Conservation (phyloP, 2,797 vertebrate species). For the Zenarchopterus dispar region DNA sequence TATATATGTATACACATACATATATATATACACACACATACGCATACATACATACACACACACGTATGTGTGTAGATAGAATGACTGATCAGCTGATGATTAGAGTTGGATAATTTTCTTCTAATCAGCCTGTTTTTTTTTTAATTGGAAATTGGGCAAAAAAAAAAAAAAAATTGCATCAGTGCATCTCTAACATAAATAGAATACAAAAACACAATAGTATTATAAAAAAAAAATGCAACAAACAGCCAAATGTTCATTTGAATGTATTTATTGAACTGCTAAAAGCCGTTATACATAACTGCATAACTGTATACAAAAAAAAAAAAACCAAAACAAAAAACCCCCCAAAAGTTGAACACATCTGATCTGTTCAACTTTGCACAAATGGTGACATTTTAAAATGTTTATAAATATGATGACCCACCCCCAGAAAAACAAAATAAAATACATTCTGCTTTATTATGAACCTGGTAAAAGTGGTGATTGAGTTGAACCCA, state of each 20-base stretch:
- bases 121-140: too few relatives aligned
- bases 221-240: constrained; percentile 29
- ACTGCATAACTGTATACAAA: constrained; percentile 43
- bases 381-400: constrained; percentile 28
- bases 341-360: too few relatives aligned
- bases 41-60: too few relatives aligned
- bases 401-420: constrained; percentile 50
- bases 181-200: too few relatives aligned
- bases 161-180: too few relatives aligned
- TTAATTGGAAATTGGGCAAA: too few relatives aligned
- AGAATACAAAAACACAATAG: neutral
- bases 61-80: too few relatives aligned
- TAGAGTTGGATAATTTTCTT: too few relatives aligned
- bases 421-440: neutral
- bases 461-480: constrained; percentile 25
- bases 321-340: constrained; percentile 45
- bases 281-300: constrained; percentile 64
- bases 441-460: constrained; percentile 65
- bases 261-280: constrained; percentile 76
- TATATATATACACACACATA: too few relatives aligned
- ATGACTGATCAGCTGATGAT: too few relatives aligned
- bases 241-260: constrained; percentile 47
- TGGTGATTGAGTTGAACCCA: constrained; percentile 36
- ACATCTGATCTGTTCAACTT: constrained; percentile 45
- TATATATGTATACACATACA: too few relatives aligned